Base-by-base conservation (phyloP, 1,140 invertebrate genomes). In the Phortica variegata region DNA sequence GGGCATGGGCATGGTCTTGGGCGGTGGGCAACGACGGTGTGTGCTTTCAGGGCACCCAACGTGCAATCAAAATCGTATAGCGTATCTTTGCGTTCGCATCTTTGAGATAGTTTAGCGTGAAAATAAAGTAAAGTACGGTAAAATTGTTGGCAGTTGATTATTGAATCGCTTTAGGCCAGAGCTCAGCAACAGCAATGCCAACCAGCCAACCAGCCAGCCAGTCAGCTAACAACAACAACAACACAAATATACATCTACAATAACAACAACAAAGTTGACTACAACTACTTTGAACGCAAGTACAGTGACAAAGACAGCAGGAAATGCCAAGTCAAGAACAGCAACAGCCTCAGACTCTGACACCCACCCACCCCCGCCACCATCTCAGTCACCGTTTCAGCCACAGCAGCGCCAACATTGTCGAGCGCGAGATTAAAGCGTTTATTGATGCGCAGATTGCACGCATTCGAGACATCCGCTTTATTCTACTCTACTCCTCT, bases 121-220 rank as follows among this genome's bases (percentile, higher is more conserved):
- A 68, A 68, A 68, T 68, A 68, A 68, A 68, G 63, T 68, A 68
- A 68, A 68, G 63, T 68, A 68, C 63, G 63, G 63, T 68, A 68
- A 68, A 68, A 68, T 68, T 68, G 63, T 68, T 68, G 63, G 63
- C 63, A 68, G 63, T 68, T 68, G 63, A 68, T 68, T 68, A 68
- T 68, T 68, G 63, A 68, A 68, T 68, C 63, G 63, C 63, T 68
- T 68, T 68, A 68, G 63, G 63, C 68, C 63, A 68, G 63, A 68
- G 63, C 63, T 66, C 63, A 26, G 10, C 23, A 68, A 60, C 63
- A 43, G 57, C 60, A 66, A 44, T 45, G 41, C 47, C 49, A 46
- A 20, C 23, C 32, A 23, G 46, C 34, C 43, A 46, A 21, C 4
- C 52, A 49, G 23, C 5, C 23, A 26, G 23, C 5, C 43, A 37